Base-by-base conservation (phyloP, 2,797 vertebrate genomes). In the Crotalus adamanteus region DNA sequence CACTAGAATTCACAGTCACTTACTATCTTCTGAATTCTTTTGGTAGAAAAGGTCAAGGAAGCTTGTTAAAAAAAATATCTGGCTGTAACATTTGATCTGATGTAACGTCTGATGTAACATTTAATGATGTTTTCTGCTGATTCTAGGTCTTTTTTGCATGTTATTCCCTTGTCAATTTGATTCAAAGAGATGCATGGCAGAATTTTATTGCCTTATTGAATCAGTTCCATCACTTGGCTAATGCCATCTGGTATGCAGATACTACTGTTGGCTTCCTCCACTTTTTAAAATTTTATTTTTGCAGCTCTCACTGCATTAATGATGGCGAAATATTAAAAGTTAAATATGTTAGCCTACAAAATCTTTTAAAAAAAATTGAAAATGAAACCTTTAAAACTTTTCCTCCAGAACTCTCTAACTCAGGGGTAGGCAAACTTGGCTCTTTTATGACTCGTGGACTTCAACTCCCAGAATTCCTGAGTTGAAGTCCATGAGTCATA, bases 231-330 rank as follows among this genome's bases (percentile, higher is more conserved):
- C 96, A 92, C 94, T 97, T 95, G n/a, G 94, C 97, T 96, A 94
- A 96, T 97, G 96, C 96, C 98, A 98, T 98, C 97, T 98, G 98
- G 97, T 96, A 97, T 96, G 97, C 98, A 98, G 98, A 98, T 98
- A 98, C 97, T 97, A 96, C 95, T 96, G 93, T 97, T 98, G 98
- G 97, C 96, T 93, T 92, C 20, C 18, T 59, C 22, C 57, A 59
- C 4, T 59, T 59, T 59, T 59, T 6, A 6, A 59, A 59, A 16
- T 14, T 12, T 57, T 92, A 63, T 91, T 90, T 92, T 93, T 97
- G 98, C 96, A 96, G 97, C 13, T 96, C 97, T 96, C 91, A 95
- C 91, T 37, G 94, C 63, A 86, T 97, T 98, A 98, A 98, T 98
- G 98, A 98, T 97, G 95, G 83, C 53, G 94, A n/a, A 85, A 95